Evolutionary conservation across 1,140 invertebrate genomes (phyloP), one percentile per base, ranked within the genome.

Genomic region (Calephelis virginiensis): DNA sequence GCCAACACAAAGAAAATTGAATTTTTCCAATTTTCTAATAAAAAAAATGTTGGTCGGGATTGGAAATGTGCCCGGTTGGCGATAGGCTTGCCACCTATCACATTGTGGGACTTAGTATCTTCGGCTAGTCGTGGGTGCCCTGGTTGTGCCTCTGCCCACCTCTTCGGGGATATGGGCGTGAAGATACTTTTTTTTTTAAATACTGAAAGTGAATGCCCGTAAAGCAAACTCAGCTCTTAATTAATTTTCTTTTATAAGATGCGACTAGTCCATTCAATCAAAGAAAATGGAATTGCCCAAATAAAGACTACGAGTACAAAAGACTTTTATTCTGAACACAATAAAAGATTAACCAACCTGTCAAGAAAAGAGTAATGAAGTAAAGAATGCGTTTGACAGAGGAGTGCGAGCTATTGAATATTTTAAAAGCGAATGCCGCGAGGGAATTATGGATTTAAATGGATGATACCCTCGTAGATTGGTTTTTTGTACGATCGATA

Each of bases 311-410:
- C 63, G 49, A 56, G 17, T 68, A 78, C 72, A 75, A 71, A 76
- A 77, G 69, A 70, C 72, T 78, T 64, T 77, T 76, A 77, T 74
- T 66, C 74, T 47, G 63, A 68, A 67, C 71, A 85, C 82, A 82
- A 85, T 81, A 76, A 80, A 82, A 85, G 78, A 85, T 83, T 85
- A 85, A 85, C 79, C 76, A 67, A 68, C 69, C 63, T 73, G 75
- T 78, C 76, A 75, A 72, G 68, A 56, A 64, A 72, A 82, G 80
- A 85, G 76, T 80, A 78, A 85, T 85, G 82, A 81, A 79, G 66
- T 68, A 72, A 79, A 72, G 73, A 81, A 81, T 81, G 81, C 74
- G 74, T 83, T 82, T 85, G 82, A 85, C 82, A 82, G 82, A 74
- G 73, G 70, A 73, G 70, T 66, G 63, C 48, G 63, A 69, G 74